Conservation (phyloP, 2,888 invertebrate genomes). For the Arge pagana region DNA sequence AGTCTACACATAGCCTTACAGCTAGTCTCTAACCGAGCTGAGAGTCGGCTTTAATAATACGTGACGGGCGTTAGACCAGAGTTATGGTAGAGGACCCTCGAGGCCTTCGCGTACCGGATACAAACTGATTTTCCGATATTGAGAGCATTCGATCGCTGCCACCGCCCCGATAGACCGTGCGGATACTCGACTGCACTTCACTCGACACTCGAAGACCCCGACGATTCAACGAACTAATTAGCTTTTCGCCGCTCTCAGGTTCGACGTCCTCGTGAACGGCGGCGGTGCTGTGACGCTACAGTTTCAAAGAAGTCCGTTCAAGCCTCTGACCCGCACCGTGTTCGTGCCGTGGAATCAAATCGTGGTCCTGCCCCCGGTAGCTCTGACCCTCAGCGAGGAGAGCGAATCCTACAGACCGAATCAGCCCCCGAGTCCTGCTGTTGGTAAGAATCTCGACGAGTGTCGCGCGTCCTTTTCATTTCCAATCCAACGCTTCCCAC, state of each 20-base stretch:
- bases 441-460: slow-evolving; percentile 47
- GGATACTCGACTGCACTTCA: no score
- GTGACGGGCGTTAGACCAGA: no score
- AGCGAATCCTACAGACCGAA: slow-evolving; percentile 51
- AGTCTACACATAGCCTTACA: slow-evolving; percentile 16
- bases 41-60: no score
- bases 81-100: no score
- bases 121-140: no score
- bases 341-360: slow-evolving; percentile 99
- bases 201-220: no score
- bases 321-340: slow-evolving; percentile 83
- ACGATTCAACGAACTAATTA: no score
- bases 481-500: no score
- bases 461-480: background rate
- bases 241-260: slow-evolving; percentile 65
- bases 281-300: slow-evolving; percentile 96
- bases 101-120: no score
- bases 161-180: no score
- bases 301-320: slow-evolving; percentile 94
- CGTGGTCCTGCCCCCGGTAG: slow-evolving; percentile 86
- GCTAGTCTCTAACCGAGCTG: no score
- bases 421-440: slow-evolving; percentile 54
- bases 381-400: slow-evolving; percentile 83
- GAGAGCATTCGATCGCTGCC: no score
- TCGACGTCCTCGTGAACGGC: slow-evolving; percentile 98